Percentiles rank a stretch among this genome's conserved stretches.
Evolutionary conservation across 2,113 vertebrate genomes (phyloP).

Genomic region (Megalops atlanticus): DNA sequence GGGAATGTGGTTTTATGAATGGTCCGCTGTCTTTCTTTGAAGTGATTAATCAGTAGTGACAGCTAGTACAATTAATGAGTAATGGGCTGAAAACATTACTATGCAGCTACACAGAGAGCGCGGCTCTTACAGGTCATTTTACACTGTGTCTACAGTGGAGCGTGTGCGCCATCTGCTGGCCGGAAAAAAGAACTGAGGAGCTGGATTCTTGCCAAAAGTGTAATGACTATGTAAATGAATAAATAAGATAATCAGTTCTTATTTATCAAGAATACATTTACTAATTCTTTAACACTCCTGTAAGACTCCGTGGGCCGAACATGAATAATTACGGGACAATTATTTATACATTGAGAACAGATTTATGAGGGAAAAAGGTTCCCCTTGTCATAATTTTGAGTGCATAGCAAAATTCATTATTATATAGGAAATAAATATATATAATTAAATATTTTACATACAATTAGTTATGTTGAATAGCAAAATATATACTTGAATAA

Average conservation of each 20-base stretch:
- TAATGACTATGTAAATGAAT: no score
- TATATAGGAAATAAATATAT: no score
- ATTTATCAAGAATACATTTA: background rate
- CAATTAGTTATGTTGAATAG: background rate
- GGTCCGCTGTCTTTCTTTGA: background rate
- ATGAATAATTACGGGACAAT: no score
- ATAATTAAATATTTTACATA: no score
- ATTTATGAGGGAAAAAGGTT: no score
- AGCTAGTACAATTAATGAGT: background rate
- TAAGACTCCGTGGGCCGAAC: no score
- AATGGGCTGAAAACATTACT: background rate
- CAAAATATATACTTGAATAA: background rate
- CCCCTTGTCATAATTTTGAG: no score
- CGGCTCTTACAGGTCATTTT: background rate
- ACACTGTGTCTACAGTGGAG: background rate
- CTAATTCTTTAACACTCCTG: no score
- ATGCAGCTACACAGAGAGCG: background rate
- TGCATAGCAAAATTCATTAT: no score
- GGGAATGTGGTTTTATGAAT: background rate
- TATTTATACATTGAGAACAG: no score
- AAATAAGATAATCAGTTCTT: background rate
- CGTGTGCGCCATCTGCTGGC: slow-evolving; percentile 17
- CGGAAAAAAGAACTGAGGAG: background rate
- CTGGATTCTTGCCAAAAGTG: background rate
- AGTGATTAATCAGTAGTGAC: background rate